phyloP scores from a whole-genome alignment of 2,888 invertebrate species.

The Nephrocerus scutellatus region DNA sequence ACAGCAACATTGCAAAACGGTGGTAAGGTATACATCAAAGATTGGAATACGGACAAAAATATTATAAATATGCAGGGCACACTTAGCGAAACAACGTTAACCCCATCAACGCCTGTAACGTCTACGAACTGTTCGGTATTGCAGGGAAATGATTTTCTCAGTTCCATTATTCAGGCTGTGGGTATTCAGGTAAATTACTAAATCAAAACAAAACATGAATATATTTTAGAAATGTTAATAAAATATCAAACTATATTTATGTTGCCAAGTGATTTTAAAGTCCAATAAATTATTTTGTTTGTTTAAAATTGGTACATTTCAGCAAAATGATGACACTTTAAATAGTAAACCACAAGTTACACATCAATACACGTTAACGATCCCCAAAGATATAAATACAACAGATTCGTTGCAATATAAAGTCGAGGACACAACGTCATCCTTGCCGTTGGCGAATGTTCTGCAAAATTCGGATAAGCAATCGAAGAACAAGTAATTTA shows the following conservation, averaged over 20 bases:
- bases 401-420: too few species aligned
- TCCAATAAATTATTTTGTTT: too few species aligned
- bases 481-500: constrained; percentile 40
- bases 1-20: constrained; percentile 58
- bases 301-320: too few species aligned
- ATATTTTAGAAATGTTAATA: constrained; percentile 1
- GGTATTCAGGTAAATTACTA: constrained; percentile 41
- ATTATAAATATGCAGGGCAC: constrained; percentile 30
- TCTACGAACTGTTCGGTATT: constrained; percentile 16
- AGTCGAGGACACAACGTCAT: too few species aligned
- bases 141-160: constrained; percentile 39
- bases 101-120: neutral
- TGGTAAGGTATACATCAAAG: constrained; percentile 59
- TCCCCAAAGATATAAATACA: too few species aligned
- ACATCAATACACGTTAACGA: too few species aligned
- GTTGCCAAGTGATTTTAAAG: too few species aligned
- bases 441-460: too few species aligned
- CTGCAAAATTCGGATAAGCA: constrained; percentile 36
- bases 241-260: too few species aligned
- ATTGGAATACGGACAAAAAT: constrained; percentile 39
- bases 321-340: too few species aligned
- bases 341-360: too few species aligned
- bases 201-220: constrained; percentile 4
- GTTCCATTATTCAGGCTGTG: constrained; percentile 45
- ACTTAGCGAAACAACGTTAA: constrained; percentile 7